Conservation (phyloP, 2,888 invertebrate genomes). For the Adelphocoris suturalis region DNA sequence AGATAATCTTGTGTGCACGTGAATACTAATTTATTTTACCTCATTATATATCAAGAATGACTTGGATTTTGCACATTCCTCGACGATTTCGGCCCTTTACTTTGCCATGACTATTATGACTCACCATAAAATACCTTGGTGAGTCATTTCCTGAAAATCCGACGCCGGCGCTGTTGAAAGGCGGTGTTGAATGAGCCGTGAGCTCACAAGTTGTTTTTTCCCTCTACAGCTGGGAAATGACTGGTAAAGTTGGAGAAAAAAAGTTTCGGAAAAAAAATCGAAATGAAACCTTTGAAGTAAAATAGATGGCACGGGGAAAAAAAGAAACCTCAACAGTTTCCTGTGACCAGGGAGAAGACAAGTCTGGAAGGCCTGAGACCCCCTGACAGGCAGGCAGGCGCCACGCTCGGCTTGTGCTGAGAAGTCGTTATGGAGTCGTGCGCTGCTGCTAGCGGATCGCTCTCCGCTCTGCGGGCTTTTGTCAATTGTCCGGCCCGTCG, state of each 20-base stretch:
- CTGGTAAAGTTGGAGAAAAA: not conserved
- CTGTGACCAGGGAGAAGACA: too few relatives aligned
- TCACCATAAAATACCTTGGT: not conserved
- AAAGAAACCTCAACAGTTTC: not conserved
- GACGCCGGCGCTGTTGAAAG: not conserved
- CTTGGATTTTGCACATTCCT: too few relatives aligned
- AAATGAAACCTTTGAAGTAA: conserved; percentile 1
- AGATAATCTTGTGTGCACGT: too few relatives aligned
- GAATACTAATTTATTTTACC: too few relatives aligned
- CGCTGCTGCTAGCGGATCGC: conserved; percentile 27
- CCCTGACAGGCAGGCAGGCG: not conserved
- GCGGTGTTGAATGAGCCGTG: not conserved
- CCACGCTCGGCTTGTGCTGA: conserved; percentile 21
- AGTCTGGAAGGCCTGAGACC: not conserved
- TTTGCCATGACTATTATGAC: not conserved
- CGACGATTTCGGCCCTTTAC: too few relatives aligned
- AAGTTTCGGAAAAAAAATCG: not conserved
- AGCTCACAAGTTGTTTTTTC: not conserved
- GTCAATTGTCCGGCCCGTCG: conserved; percentile 16
- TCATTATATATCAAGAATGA: too few relatives aligned
- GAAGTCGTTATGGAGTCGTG: conserved; percentile 29
- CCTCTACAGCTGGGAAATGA: not conserved
- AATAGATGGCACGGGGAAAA: not conserved
- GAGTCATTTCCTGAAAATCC: not conserved
- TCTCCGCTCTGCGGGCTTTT: conserved; percentile 18